Conservation (phyloP, 2,888 invertebrate genomes). For the Orchesella flavescens region DNA sequence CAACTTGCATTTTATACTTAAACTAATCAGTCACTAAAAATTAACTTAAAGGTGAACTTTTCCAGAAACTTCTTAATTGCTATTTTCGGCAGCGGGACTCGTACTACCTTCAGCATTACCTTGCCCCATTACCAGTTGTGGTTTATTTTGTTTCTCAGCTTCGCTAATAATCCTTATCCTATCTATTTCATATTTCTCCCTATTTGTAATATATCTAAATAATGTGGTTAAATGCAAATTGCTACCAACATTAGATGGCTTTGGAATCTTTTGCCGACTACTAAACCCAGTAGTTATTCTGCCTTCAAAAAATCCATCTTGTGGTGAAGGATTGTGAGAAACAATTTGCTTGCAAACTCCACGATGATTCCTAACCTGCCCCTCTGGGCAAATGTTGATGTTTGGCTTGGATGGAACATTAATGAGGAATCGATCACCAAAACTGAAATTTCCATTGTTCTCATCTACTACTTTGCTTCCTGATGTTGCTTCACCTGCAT, state of each 20-base stretch:
- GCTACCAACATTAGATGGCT: no score
- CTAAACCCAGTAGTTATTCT: neutral
- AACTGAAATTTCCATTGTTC: slow-evolving; percentile 6
- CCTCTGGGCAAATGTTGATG: slow-evolving; percentile 50
- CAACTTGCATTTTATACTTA: no score
- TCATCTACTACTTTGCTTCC: neutral
- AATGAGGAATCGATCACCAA: slow-evolving; percentile 44
- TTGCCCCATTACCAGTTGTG: neutral
- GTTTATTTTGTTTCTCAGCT: neutral
- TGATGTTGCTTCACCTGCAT: neutral
- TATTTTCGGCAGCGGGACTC: neutral
- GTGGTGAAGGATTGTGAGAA: slow-evolving; percentile 37
- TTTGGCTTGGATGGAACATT: slow-evolving; percentile 38
- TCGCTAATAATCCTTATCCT: no score
- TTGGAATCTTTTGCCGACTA: neutral
- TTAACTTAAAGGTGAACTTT: no score
- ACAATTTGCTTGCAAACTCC: slow-evolving; percentile 47
- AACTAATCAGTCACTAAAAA: no score
- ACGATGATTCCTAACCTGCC: slow-evolving; percentile 43
- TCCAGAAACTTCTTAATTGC: no score
- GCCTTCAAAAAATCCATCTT: slow-evolving; percentile 33
- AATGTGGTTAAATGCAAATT: no score
- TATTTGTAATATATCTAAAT: no score
- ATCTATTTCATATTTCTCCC: no score
- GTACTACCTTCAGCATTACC: neutral